Evolutionary conservation across 2,888 invertebrate genomes (phyloP).

Genomic region (Tortricodes alternella): DNA sequence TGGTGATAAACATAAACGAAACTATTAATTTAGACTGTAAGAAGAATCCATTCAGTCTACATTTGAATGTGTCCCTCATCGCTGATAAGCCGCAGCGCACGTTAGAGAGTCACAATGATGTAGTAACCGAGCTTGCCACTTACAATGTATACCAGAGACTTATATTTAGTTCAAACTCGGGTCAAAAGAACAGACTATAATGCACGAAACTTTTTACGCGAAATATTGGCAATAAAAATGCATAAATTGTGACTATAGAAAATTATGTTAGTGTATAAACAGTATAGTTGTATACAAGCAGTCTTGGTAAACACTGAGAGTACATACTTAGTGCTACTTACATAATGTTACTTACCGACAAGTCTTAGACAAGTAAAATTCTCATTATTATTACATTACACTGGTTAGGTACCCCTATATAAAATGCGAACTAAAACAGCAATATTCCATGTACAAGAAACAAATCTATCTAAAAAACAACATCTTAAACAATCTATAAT

Average conservation of each 20-base stretch:
- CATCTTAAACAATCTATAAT: constrained; percentile 56
- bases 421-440: constrained; percentile 83
- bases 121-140: background rate
- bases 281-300: constrained; percentile 80
- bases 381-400: constrained; percentile 70
- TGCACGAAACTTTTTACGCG: constrained; percentile 65
- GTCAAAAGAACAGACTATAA: constrained; percentile 58
- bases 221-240: constrained; percentile 79
- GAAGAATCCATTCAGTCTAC: too few species aligned
- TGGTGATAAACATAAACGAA: background rate
- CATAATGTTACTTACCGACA: constrained; percentile 56
- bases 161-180: constrained; percentile 61
- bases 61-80: too few species aligned
- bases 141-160: constrained; percentile 40
- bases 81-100: too few species aligned
- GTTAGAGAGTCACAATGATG: too few species aligned
- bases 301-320: constrained; percentile 82
- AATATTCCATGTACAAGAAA: constrained; percentile 80
- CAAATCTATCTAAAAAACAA: constrained; percentile 76
- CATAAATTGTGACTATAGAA: constrained; percentile 79
- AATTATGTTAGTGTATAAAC: constrained; percentile 71
- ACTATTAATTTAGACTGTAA: too few species aligned
- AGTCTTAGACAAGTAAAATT: constrained; percentile 75
- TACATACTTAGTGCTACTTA: constrained; percentile 79
- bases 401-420: constrained; percentile 68